Conservation (phyloP, 1,140 invertebrate species). For the Helicorthomorpha holstii region DNA sequence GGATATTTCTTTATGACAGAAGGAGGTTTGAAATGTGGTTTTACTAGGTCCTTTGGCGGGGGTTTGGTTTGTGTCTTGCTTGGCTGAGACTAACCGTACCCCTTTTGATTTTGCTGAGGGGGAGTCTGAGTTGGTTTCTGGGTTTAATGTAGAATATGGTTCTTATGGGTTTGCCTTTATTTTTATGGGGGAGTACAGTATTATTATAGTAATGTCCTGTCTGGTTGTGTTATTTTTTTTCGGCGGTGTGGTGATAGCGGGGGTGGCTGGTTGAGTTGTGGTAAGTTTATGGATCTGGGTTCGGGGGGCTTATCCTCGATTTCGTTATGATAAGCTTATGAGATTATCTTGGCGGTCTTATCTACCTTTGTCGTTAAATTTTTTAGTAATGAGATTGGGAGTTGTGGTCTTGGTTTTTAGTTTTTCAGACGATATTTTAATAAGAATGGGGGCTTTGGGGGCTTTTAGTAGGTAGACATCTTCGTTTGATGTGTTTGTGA, state of each 20-base stretch:
- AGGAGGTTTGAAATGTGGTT: not conserved
- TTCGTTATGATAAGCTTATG: conserved; percentile 43
- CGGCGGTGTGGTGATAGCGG: conserved; percentile 37
- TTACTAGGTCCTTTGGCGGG: not conserved
- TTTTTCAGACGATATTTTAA: not conserved
- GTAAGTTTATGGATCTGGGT: conserved; percentile 37
- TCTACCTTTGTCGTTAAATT: not conserved
- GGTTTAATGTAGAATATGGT: conserved; percentile 55
- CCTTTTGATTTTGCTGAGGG: conserved; percentile 62
- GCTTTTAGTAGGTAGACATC: not conserved
- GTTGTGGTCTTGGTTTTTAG: not conserved
- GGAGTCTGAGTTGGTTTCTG: conserved; percentile 53
- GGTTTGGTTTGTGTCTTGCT: conserved; percentile 9
- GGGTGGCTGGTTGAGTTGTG: conserved; percentile 29
- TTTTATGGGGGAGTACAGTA: conserved; percentile 50
- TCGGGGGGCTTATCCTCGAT: conserved; percentile 34
- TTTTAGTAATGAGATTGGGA: not conserved
- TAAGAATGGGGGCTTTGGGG: not conserved
- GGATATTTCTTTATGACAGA: not conserved
- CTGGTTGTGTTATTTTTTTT: conserved; percentile 22
- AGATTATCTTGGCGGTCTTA: not conserved
- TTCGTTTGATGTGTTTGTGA: no score
- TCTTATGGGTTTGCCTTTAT: conserved; percentile 46
- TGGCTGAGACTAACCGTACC: conserved; percentile 51
- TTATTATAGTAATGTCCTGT: conserved; percentile 40